A percentile compares a stretch with the other conserved stretches of the same genome.
These are phyloP conservation scores for Macrosiphum euphorbiae DNA, from an alignment of 2,888 invertebrate species.

Conservation along the genomic window DNA sequence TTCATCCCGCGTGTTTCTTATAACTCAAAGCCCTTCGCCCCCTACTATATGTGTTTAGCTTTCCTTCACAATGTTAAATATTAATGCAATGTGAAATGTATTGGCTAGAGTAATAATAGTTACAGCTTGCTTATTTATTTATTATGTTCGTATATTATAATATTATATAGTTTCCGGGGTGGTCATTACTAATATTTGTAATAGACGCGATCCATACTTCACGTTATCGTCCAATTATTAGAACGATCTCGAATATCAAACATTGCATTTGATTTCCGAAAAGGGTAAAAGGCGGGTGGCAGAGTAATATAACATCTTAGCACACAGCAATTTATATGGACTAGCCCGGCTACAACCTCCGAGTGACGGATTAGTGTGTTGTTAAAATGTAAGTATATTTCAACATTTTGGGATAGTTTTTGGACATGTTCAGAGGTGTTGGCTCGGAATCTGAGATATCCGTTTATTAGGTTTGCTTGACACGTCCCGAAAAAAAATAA, in stretches of 20 bases:
- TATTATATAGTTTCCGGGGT: background rate
- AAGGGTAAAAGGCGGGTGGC: accelerated
- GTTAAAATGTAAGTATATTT: background rate
- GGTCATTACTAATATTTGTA: background rate
- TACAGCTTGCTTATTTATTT: background rate
- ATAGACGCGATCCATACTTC: background rate
- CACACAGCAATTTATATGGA: background rate
- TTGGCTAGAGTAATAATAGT: background rate
- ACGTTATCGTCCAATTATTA: background rate
- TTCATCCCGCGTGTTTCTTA: background rate
- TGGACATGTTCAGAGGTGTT: background rate
- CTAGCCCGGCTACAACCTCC: background rate
- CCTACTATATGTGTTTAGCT: background rate
- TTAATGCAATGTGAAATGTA: too few relatives aligned
- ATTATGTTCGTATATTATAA: background rate
- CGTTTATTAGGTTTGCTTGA: background rate
- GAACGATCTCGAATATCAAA: background rate
- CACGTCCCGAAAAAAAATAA: background rate
- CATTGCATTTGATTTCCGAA: background rate
- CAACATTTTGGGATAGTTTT: background rate
- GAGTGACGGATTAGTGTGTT: background rate
- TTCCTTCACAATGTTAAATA: background rate
- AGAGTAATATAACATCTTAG: background rate
- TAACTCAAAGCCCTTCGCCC: background rate
- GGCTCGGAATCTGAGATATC: background rate